Conservation (phyloP, 2,888 invertebrate genomes). For the Limnephilus auricula region DNA sequence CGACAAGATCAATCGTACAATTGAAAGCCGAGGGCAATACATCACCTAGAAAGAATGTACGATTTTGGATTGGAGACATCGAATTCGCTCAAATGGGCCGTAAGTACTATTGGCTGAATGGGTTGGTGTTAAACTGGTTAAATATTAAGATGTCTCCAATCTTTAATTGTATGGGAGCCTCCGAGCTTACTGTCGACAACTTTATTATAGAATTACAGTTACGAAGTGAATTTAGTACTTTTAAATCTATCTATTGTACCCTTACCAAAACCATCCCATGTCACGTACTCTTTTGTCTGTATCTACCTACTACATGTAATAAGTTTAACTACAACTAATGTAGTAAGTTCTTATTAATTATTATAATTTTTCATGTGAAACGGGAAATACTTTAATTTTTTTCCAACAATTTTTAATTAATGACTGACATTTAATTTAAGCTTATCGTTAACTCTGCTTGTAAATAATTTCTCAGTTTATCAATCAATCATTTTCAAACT, state of each 20-base stretch:
- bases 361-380: not conserved
- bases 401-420: not conserved
- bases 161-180: not conserved
- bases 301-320: no score
- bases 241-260: not conserved
- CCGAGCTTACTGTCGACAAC: not conserved
- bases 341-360: not conserved
- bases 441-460: not conserved
- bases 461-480: not conserved
- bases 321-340: no score
- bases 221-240: not conserved
- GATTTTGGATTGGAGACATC: conserved; percentile 5
- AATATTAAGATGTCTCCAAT: not conserved
- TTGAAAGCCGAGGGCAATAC: conserved; percentile 41
- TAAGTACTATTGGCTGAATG: not conserved
- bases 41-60: conserved; percentile 23
- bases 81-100: not conserved
- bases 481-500: no score
- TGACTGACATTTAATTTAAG: conserved; percentile 27
- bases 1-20: conserved; percentile 41
- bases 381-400: not conserved
- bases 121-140: not conserved
- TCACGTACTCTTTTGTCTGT: not conserved
- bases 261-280: not conserved
- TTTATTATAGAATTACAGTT: not conserved